Conservation (phyloP, 2,797 vertebrate species). For the Protosalanx chinensis region DNA sequence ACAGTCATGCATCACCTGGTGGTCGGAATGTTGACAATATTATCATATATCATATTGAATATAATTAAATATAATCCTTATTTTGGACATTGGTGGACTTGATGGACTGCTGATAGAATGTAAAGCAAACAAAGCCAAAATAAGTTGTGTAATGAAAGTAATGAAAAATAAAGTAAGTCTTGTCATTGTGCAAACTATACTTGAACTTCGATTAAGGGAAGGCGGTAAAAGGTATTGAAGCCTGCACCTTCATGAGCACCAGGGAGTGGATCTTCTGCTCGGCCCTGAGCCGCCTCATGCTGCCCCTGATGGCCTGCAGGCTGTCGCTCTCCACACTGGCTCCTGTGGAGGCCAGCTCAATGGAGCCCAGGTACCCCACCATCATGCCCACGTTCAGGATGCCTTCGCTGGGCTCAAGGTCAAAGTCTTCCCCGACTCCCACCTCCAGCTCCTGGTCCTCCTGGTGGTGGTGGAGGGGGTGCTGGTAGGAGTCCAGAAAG, state of each 20-base stretch:
- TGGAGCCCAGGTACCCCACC: slow-evolving; percentile 96
- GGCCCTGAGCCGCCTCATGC: slow-evolving; percentile 93
- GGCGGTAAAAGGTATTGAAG: too few relatives aligned
- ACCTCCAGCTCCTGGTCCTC: slow-evolving; percentile 60
- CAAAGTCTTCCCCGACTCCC: slow-evolving; percentile 70
- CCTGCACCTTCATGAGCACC: slow-evolving; percentile 76
- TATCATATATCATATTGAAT: slow-evolving; percentile 11
- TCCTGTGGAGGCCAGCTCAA: slow-evolving; percentile 89
- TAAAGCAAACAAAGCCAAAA: neutral
- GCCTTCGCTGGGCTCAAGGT: slow-evolving; percentile 75
- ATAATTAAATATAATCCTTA: neutral
- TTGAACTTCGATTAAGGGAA: too few relatives aligned
- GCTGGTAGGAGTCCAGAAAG: slow-evolving; percentile 67
- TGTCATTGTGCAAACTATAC: neutral
- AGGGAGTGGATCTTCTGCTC: slow-evolving; percentile 96
- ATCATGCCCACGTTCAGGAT: slow-evolving; percentile 97
- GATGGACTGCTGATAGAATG: neutral
- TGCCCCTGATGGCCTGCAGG: slow-evolving; percentile 93
- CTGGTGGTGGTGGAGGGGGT: slow-evolving; percentile 60
- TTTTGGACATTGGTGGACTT: neutral
- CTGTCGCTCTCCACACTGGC: slow-evolving; percentile 90
- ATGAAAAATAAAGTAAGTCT: neutral
- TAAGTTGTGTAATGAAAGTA: neutral
- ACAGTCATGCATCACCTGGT: slow-evolving; percentile 89
- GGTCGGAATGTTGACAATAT: neutral